phyloP scores from a whole-genome alignment of 2,797 vertebrate genomes.

The Telmatherina bonti region DNA sequence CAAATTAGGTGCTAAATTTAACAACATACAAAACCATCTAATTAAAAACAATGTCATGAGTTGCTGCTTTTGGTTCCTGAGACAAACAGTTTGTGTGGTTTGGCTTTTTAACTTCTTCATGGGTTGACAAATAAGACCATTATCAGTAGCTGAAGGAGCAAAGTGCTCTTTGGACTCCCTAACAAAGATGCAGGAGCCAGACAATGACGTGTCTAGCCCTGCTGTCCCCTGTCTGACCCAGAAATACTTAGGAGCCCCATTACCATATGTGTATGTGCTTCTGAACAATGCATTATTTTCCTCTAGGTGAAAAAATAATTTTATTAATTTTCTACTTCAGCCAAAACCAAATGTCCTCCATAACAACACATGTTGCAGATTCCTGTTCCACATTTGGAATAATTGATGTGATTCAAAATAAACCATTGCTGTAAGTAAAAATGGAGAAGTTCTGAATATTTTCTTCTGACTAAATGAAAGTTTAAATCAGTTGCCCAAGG shows the following conservation, averaged over 20 bases:
- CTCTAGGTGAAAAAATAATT: neutral
- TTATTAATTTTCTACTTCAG: neutral
- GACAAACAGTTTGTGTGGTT: neutral
- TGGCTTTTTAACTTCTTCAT: slow-evolving; percentile 16
- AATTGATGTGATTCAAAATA: neutral
- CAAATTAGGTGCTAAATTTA: slow-evolving; percentile 17
- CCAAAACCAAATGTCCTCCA: neutral
- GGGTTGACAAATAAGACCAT: slow-evolving; percentile 32
- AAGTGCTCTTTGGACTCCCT: slow-evolving; percentile 30
- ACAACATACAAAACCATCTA: slow-evolving; percentile 2
- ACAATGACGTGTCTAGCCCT: slow-evolving; percentile 42
- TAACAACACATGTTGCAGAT: neutral
- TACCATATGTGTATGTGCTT: slow-evolving; percentile 36
- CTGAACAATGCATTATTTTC: neutral
- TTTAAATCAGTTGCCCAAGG: slow-evolving; percentile 18
- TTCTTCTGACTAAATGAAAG: slow-evolving; percentile 9
- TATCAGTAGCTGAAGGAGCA: slow-evolving; percentile 41
- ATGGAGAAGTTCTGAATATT: neutral
- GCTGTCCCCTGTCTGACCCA: slow-evolving; percentile 53
- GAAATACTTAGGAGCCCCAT: slow-evolving; percentile 39
- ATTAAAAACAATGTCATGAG: neutral
- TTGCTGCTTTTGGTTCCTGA: neutral
- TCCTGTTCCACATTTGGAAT: neutral
- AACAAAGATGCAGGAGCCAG: slow-evolving; percentile 42
- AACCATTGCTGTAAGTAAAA: neutral